These are phyloP conservation scores for Epistrophella euchroma DNA, from an alignment of 2,888 invertebrate genomes.

Conservation along the genomic window DNA sequence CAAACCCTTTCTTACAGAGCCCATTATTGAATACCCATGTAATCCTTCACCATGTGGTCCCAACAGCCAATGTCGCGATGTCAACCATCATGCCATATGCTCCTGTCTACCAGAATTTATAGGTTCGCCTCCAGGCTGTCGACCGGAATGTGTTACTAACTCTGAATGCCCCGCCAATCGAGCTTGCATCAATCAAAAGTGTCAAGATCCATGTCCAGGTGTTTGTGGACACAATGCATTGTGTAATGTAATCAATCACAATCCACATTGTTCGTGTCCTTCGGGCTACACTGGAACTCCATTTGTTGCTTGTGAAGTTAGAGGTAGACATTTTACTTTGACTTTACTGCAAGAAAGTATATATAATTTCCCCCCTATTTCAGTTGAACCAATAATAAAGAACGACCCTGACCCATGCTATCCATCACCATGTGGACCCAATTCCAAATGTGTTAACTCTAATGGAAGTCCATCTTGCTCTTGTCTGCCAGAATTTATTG, in stretches of 20 bases:
- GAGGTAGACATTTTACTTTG: slow-evolving; percentile 36
- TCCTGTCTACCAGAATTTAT: slow-evolving; percentile 87
- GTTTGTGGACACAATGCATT: slow-evolving; percentile 88
- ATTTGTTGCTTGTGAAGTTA: slow-evolving; percentile 85
- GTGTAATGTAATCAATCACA: slow-evolving; percentile 89
- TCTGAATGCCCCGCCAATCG: slow-evolving; percentile 88
- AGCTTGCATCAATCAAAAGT: slow-evolving; percentile 89
- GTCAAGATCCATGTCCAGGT: slow-evolving; percentile 90
- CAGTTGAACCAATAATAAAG: slow-evolving; percentile 77
- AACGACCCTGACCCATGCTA: slow-evolving; percentile 84
- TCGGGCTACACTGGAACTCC: slow-evolving; percentile 88
- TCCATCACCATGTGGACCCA: slow-evolving; percentile 89
- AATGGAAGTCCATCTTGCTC: slow-evolving; percentile 89
- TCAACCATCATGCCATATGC: slow-evolving; percentile 87
- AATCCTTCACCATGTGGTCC: slow-evolving; percentile 89
- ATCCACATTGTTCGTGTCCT: slow-evolving; percentile 89
- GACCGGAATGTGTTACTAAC: slow-evolving; percentile 89
- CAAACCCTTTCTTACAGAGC: slow-evolving; percentile 71
- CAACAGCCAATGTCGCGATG: slow-evolving; percentile 87
- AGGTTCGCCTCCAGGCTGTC: slow-evolving; percentile 89
- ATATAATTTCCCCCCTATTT: slow-evolving; percentile 23
- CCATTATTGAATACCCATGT: slow-evolving; percentile 85
- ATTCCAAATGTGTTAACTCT: slow-evolving; percentile 88
- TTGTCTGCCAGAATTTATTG: slow-evolving; percentile 88
- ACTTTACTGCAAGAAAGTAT: neutral